phyloP scores from a whole-genome alignment of 2,888 invertebrate genomes.

The Stenodera caucasica region DNA sequence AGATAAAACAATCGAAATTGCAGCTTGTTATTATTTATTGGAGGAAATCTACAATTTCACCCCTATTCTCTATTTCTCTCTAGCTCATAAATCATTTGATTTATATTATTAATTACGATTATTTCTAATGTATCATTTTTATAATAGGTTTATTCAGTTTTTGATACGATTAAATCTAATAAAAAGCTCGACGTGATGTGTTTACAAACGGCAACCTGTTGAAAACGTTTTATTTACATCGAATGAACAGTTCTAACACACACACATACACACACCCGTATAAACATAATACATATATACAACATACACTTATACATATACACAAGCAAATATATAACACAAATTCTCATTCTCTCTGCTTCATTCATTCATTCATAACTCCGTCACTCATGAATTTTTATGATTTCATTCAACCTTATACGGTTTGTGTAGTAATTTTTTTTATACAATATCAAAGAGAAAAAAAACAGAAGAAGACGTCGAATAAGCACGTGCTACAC shows the following conservation, averaged over 20 bases:
- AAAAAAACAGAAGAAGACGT: not conserved
- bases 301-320: not conserved
- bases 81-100: no score
- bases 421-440: not conserved
- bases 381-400: slow-evolving; percentile 39
- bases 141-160: slow-evolving; percentile 29
- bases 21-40: no score
- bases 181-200: slow-evolving; percentile 41
- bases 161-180: slow-evolving; percentile 38
- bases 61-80: no score
- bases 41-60: no score
- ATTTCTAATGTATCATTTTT: slow-evolving; percentile 13
- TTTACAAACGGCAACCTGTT: slow-evolving; percentile 45
- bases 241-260: slow-evolving; percentile 34
- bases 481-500: not conserved
- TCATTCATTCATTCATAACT: slow-evolving; percentile 39
- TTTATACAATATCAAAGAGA: not conserved
- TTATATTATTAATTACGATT: slow-evolving; percentile 27
- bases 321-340: not conserved
- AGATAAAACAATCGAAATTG: no score
- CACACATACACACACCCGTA: slow-evolving; percentile 28
- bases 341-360: slow-evolving; percentile 30
- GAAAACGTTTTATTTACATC: slow-evolving; percentile 45
- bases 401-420: slow-evolving; percentile 28
- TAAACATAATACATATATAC: slow-evolving; percentile 9